Conservation (phyloP, 2,797 vertebrate species). For the Mastacembelus armatus region DNA sequence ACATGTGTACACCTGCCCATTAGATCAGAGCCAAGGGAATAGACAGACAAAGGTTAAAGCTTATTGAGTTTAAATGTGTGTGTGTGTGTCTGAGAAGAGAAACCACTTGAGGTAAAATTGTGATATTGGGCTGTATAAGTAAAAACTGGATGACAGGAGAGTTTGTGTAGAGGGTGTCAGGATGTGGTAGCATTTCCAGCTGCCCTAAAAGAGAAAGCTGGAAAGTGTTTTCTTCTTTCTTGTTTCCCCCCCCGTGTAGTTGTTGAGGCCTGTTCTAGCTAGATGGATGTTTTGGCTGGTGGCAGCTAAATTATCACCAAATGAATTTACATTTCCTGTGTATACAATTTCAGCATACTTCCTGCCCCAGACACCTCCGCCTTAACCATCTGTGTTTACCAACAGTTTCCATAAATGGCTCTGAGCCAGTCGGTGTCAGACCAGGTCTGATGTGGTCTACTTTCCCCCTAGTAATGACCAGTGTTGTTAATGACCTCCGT, state of each 20-base stretch:
- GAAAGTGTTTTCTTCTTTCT: background rate
- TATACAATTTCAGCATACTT: slow-evolving; percentile 9
- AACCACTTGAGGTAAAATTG: too few relatives aligned
- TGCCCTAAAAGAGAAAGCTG: slow-evolving; percentile 25
- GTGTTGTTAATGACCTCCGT: slow-evolving; percentile 78
- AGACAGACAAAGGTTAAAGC: slow-evolving; percentile 39
- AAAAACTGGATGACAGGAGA: too few relatives aligned
- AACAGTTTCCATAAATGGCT: slow-evolving; percentile 42
- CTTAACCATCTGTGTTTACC: slow-evolving; percentile 41
- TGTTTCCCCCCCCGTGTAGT: background rate
- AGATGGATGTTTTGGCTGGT: slow-evolving; percentile 3
- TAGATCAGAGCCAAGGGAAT: slow-evolving; percentile 68
- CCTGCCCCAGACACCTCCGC: background rate
- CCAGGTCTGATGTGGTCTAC: slow-evolving; percentile 53
- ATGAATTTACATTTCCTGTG: slow-evolving; percentile 6
- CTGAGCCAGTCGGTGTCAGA: slow-evolving; percentile 42
- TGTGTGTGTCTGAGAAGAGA: slow-evolving; percentile 38
- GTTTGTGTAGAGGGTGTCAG: background rate
- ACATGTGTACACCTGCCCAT: slow-evolving; percentile 79
- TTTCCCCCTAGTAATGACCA: slow-evolving; percentile 72
- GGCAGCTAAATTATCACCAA: slow-evolving; percentile 22
- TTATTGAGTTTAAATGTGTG: slow-evolving; percentile 67
- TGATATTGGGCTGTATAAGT: too few relatives aligned
- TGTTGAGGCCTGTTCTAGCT: slow-evolving; percentile 36
- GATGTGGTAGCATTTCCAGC: slow-evolving; percentile 11